Percentiles rank a stretch among this genome's conserved stretches.
Conservation (phyloP, 2,113 vertebrate genomes). For the Dicerorhinus sumatrensis region DNA sequence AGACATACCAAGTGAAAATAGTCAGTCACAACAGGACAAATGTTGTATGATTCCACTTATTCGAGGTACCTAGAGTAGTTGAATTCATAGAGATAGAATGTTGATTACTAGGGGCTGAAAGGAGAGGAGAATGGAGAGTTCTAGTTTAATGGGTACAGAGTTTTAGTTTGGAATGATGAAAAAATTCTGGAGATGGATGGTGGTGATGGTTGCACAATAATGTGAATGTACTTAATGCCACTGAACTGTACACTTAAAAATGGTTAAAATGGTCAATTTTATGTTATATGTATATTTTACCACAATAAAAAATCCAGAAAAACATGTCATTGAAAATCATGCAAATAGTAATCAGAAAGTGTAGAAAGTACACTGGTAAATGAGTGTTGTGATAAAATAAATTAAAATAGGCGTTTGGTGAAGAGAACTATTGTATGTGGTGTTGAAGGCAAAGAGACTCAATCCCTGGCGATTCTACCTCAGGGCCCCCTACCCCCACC, state of each 20-base stretch:
- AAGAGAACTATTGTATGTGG: neutral
- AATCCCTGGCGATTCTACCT: neutral
- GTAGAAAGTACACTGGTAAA: neutral
- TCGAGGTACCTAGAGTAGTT: neutral
- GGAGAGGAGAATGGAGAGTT: neutral
- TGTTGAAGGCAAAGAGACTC: neutral
- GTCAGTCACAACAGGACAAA: neutral
- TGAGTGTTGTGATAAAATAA: neutral
- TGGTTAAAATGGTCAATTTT: neutral
- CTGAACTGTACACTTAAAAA: neutral
- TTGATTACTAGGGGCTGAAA: neutral
- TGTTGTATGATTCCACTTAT: neutral
- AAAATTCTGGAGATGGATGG: neutral
- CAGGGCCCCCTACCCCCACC: rapidly evolving
- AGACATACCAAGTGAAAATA: neutral
- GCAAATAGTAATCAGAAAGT: neutral
- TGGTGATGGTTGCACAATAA: neutral
- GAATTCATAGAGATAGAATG: neutral
- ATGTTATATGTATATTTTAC: neutral
- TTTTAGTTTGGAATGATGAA: neutral
- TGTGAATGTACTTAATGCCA: neutral
- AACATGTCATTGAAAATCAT: neutral
- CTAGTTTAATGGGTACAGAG: neutral
- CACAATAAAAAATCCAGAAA: neutral
- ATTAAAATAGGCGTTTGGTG: neutral